phyloP scores from a whole-genome alignment of 2,888 invertebrate genomes.

The Folsomia candida region DNA sequence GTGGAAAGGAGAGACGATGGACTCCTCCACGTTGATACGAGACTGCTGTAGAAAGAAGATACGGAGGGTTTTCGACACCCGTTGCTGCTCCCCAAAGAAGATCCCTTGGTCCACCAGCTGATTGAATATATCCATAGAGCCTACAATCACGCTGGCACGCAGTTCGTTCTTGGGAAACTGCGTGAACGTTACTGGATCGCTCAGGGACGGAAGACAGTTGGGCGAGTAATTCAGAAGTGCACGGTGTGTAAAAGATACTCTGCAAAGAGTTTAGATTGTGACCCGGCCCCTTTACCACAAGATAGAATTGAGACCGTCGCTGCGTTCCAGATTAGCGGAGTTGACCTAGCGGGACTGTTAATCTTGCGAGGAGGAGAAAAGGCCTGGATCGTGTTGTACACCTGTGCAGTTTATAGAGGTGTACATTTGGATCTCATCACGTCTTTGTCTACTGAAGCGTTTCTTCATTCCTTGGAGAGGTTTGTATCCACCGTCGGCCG shows the following conservation, averaged over 20 bases:
- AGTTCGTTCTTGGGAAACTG: constrained; percentile 2
- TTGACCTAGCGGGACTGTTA: constrained; percentile 54
- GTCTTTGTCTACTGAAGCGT: constrained; percentile 48
- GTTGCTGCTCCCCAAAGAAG: not conserved
- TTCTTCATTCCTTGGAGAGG: not conserved
- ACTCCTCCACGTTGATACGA: not conserved
- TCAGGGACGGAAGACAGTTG: not conserved
- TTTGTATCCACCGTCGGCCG: not conserved
- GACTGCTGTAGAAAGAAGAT: not conserved
- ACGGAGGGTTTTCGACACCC: not conserved
- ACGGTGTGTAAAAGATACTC: not conserved
- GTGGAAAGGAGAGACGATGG: not conserved
- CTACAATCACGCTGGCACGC: not conserved
- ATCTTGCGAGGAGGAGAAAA: constrained; percentile 46
- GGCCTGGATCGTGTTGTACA: constrained; percentile 53
- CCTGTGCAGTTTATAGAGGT: constrained; percentile 53
- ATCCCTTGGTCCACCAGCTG: not conserved
- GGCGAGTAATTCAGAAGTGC: not conserved
- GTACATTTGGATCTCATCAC: constrained; percentile 53
- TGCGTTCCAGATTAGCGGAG: constrained; percentile 51
- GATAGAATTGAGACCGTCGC: constrained; percentile 49
- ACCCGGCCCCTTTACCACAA: constrained; percentile 45
- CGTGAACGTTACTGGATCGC: no score
- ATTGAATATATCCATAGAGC: not conserved
- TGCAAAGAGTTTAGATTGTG: not conserved